Evolutionary conservation across 2,888 invertebrate genomes (phyloP).

Genomic region (Cabera pusaria): DNA sequence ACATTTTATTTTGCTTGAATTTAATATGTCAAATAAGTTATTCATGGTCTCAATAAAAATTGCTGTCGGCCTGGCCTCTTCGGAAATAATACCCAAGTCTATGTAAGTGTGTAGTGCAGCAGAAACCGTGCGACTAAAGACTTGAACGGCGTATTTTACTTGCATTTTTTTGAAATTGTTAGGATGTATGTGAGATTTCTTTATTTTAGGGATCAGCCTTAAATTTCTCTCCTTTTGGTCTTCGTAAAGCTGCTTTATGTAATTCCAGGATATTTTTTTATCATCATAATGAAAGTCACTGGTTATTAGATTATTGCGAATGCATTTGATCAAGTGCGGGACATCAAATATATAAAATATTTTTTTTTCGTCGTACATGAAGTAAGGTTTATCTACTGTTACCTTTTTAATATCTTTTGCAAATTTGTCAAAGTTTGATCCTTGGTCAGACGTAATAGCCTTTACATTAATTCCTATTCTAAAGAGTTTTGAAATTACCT

Average conservation of each 20-base stretch:
- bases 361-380: constrained; percentile 16
- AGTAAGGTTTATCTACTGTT: constrained; percentile 30
- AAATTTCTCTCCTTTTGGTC: constrained; percentile 20
- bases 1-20: constrained; percentile 19
- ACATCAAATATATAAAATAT: constrained; percentile 33
- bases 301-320: constrained; percentile 21
- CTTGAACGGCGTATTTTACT: constrained; percentile 26
- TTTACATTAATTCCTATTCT: constrained; percentile 30
- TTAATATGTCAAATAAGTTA: constrained; percentile 29
- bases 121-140: constrained; percentile 24
- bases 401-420: constrained; percentile 32
- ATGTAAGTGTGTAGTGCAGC: constrained; percentile 22
- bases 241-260: constrained; percentile 24
- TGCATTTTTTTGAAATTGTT: constrained; percentile 29
- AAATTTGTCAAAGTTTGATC: constrained; percentile 34
- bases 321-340: constrained; percentile 29
- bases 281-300: constrained; percentile 14
- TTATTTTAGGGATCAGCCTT: constrained; percentile 32
- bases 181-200: constrained; percentile 29
- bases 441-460: constrained; percentile 35
- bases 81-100: constrained; percentile 12
- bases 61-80: constrained; percentile 25
- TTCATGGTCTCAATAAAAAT: constrained; percentile 23
- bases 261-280: constrained; percentile 29
- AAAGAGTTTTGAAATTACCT: constrained; percentile 31